These are phyloP conservation scores for Capreolus pygargus DNA, from an alignment of 2,113 vertebrate species.

Conservation along the genomic window DNA sequence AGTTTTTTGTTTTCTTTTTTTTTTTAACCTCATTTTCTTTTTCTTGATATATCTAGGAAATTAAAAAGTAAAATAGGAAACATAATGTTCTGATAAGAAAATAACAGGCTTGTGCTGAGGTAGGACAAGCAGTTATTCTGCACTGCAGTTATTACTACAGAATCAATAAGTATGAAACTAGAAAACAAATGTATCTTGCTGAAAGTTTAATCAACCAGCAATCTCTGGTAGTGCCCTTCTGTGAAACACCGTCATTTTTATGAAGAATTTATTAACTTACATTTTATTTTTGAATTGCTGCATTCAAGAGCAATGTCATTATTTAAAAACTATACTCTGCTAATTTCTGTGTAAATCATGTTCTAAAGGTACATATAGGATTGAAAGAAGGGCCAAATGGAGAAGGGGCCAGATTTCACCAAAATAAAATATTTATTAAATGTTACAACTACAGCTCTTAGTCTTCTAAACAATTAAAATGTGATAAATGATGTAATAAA, in stretches of 20 bases:
- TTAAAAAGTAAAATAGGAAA: constrained; percentile 39
- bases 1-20: not conserved
- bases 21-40: not conserved
- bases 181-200: constrained; percentile 44
- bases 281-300: constrained; percentile 20
- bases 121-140: not conserved
- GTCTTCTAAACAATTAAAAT: not conserved
- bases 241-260: constrained; percentile 21
- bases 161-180: constrained; percentile 47
- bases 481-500: not conserved
- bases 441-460: not conserved
- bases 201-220: constrained; percentile 25
- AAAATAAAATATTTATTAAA: not conserved
- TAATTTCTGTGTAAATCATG: constrained; percentile 7
- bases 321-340: not conserved
- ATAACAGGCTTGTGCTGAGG: not conserved
- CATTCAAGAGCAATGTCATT: not conserved
- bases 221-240: not conserved
- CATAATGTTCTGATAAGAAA: constrained; percentile 29
- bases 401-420: not conserved
- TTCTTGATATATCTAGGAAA: constrained; percentile 7
- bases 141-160: constrained; percentile 31
- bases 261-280: constrained; percentile 53
- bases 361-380: constrained; percentile 9
- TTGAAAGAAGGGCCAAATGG: not conserved